These are phyloP conservation scores for Drosophila prostipennis DNA, from an alignment of 2,888 invertebrate species.

Conservation along the genomic window DNA sequence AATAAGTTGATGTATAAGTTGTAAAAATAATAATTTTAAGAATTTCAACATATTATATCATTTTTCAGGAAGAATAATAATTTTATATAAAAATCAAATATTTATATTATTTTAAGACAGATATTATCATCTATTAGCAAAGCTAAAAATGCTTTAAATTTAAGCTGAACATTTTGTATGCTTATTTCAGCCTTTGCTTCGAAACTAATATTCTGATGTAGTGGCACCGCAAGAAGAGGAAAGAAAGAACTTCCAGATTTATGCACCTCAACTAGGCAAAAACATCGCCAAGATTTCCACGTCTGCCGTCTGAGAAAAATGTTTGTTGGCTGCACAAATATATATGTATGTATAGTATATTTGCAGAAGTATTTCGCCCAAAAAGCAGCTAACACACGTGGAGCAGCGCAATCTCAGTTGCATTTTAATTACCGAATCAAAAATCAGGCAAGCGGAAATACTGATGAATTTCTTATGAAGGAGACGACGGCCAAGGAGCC, in stretches of 20 bases:
- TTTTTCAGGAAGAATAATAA: too few relatives aligned
- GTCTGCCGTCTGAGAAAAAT: conserved; percentile 12
- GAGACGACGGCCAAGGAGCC: conserved; percentile 54
- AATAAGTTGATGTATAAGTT: too few relatives aligned
- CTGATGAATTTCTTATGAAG: conserved; percentile 83
- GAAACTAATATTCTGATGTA: neutral
- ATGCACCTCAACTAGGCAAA: conserved; percentile 2
- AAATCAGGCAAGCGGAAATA: conserved; percentile 82
- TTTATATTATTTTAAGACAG: too few relatives aligned
- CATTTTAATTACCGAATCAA: conserved; percentile 83
- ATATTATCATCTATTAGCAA: too few relatives aligned
- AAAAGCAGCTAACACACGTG: conserved; percentile 19
- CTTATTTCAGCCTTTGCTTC: neutral
- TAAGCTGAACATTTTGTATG: neutral
- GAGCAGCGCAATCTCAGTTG: conserved; percentile 76
- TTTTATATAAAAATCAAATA: too few relatives aligned
- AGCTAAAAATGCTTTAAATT: too few relatives aligned
- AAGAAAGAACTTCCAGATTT: neutral
- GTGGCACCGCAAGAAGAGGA: neutral
- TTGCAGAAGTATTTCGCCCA: conserved; percentile 3
- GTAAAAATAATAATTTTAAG: too few relatives aligned
- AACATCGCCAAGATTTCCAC: conserved; percentile 5
- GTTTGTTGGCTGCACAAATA: conserved; percentile 34
- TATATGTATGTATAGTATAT: neutral
- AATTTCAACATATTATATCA: too few relatives aligned